phyloP scores from a whole-genome alignment of 2,888 invertebrate species.

The Cheilosia vulpina region DNA sequence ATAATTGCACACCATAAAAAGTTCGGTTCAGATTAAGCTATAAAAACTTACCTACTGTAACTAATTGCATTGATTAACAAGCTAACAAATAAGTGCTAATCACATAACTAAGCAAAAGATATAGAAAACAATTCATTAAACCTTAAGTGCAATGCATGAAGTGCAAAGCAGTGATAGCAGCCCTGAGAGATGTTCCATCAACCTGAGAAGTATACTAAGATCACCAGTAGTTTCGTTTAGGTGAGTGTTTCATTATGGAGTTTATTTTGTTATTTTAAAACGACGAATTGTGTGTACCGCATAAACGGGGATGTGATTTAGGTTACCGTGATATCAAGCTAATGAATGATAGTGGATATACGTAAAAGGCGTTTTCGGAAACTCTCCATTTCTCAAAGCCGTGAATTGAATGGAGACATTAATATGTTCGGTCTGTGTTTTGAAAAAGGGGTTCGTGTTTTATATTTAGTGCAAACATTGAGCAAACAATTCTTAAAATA shows the following conservation, averaged over 20 bases:
- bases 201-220: conserved; percentile 48
- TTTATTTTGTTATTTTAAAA: not conserved
- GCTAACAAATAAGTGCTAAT: conserved; percentile 27
- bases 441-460: too few relatives aligned
- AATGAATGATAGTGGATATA: not conserved
- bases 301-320: not conserved
- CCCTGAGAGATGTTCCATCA: conserved; percentile 53
- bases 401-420: too few relatives aligned
- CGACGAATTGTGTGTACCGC: conserved; percentile 31
- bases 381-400: too few relatives aligned
- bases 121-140: not conserved
- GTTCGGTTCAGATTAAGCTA: conserved; percentile 1
- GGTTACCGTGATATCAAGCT: too few relatives aligned
- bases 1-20: conserved; percentile 4
- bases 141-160: conserved; percentile 11
- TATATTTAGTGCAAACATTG: too few relatives aligned
- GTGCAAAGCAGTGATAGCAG: conserved; percentile 24
- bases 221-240: conserved; percentile 60
- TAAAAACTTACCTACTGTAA: not conserved
- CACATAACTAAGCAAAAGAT: conserved; percentile 10
- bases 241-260: conserved; percentile 29
- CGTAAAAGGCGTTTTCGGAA: too few relatives aligned
- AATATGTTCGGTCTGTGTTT: too few relatives aligned
- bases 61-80: conserved; percentile 41
- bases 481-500: too few relatives aligned